Percentiles rank a stretch among this genome's conserved stretches.
Conservation (phyloP, 2,797 vertebrate genomes). For the Premnoplex brunnescens region DNA sequence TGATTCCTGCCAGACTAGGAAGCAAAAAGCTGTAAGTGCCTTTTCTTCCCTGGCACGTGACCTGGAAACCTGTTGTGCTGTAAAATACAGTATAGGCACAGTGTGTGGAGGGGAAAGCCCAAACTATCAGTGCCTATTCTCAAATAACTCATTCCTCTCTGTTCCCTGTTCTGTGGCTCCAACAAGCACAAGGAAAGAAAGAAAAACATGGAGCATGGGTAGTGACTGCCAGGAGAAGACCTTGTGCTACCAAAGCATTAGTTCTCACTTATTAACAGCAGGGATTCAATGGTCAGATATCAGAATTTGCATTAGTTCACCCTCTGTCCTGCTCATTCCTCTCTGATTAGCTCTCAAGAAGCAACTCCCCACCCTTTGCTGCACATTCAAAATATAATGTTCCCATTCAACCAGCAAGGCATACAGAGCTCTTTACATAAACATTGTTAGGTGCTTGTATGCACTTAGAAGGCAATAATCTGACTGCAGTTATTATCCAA, state of each 20-base stretch:
- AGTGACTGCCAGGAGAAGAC: neutral
- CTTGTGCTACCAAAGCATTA: neutral
- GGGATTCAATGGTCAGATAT: neutral
- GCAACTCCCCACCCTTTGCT: neutral
- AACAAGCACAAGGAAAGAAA: neutral
- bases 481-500: constrained; percentile 42
- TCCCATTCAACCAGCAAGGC: constrained; percentile 11
- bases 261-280: neutral
- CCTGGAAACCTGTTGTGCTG: neutral
- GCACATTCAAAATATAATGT: neutral
- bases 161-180: neutral
- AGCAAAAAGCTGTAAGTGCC: neutral
- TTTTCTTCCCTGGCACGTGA: neutral
- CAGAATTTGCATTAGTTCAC: neutral
- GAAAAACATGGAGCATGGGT: neutral
- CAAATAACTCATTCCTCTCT: neutral
- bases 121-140: neutral
- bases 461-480: constrained; percentile 4
- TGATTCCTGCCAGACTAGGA: neutral
- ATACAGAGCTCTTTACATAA: neutral
- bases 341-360: neutral
- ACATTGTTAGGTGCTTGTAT: neutral
- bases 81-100: neutral
- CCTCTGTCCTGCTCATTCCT: neutral
- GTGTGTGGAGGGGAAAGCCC: neutral